Conservation (phyloP, 2,797 vertebrate genomes). For the Myotis planiceps region DNA sequence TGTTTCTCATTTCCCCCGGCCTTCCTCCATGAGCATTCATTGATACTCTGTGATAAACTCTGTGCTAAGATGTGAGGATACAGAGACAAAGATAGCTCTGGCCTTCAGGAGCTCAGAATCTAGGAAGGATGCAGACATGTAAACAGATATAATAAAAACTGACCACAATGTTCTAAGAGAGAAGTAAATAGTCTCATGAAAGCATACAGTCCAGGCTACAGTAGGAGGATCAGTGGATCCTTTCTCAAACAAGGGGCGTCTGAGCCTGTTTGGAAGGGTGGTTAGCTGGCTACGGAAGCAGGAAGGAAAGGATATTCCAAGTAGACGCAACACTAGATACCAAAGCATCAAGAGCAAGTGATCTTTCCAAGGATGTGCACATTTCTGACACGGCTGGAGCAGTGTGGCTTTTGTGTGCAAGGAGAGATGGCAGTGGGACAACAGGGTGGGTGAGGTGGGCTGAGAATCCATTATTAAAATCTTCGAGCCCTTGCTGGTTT, state of each 20-base stretch:
- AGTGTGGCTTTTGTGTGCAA: too few species aligned
- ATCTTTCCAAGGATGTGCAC: neutral
- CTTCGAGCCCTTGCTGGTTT: neutral
- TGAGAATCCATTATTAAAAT: neutral
- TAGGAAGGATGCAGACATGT: neutral
- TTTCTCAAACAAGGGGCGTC: neutral
- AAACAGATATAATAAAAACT: neutral
- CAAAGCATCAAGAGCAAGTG: fast-evolving
- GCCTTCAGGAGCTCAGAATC: neutral
- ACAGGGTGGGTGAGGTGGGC: neutral
- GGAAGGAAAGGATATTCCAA: neutral
- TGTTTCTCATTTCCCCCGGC: too few species aligned
- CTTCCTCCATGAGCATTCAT: neutral
- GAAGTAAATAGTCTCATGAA: neutral
- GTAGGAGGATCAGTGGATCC: neutral
- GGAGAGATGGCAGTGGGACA: neutral
- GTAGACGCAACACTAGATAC: neutral
- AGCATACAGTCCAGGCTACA: neutral
- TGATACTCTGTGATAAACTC: neutral
- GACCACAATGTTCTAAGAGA: neutral
- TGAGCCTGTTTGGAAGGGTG: neutral
- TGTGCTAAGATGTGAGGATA: neutral
- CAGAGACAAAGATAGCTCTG: neutral
- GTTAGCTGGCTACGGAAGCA: neutral
- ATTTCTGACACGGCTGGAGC: neutral